phyloP scores from a whole-genome alignment of 2,797 vertebrate species.

The Discoglossus pictus region DNA sequence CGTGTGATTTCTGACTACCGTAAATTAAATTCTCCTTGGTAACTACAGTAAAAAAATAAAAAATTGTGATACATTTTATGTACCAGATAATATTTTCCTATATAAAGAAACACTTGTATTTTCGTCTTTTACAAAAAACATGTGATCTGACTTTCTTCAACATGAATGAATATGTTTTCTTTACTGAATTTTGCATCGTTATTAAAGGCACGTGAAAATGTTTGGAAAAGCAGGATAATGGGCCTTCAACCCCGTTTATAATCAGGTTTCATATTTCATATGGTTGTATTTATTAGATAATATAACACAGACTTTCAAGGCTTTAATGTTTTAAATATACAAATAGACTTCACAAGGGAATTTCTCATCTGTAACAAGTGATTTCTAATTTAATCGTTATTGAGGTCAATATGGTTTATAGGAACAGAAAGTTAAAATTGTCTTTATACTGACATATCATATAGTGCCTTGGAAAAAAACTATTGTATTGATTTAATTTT shows the following conservation, averaged over 20 bases:
- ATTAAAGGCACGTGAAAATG: slow-evolving; percentile 45
- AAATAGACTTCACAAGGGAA: slow-evolving; percentile 32
- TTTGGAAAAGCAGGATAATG: slow-evolving; percentile 35
- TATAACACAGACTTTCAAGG: slow-evolving; percentile 28
- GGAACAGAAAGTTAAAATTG: not conserved
- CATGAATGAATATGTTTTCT: slow-evolving; percentile 26
- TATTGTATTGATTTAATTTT: not conserved
- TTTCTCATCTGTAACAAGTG: slow-evolving; percentile 16
- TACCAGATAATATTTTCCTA: slow-evolving; percentile 3
- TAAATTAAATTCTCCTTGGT: too few relatives aligned
- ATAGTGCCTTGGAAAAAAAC: not conserved
- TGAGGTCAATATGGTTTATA: not conserved
- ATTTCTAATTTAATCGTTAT: slow-evolving; percentile 1
- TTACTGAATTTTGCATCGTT: slow-evolving; percentile 27
- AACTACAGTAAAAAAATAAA: slow-evolving; percentile 4
- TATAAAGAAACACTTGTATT: slow-evolving; percentile 18
- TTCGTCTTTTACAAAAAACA: slow-evolving; percentile 15
- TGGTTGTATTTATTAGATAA: slow-evolving; percentile 46
- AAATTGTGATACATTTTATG: slow-evolving; percentile 14
- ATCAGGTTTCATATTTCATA: slow-evolving; percentile 44
- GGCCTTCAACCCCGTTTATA: slow-evolving; percentile 37
- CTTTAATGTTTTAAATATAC: slow-evolving; percentile 35
- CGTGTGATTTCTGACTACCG: too few relatives aligned
- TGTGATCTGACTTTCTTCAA: slow-evolving; percentile 7
- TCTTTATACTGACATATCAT: too few relatives aligned